Base-by-base conservation (phyloP, 2,113 vertebrate species). In the Falco punctatus region DNA sequence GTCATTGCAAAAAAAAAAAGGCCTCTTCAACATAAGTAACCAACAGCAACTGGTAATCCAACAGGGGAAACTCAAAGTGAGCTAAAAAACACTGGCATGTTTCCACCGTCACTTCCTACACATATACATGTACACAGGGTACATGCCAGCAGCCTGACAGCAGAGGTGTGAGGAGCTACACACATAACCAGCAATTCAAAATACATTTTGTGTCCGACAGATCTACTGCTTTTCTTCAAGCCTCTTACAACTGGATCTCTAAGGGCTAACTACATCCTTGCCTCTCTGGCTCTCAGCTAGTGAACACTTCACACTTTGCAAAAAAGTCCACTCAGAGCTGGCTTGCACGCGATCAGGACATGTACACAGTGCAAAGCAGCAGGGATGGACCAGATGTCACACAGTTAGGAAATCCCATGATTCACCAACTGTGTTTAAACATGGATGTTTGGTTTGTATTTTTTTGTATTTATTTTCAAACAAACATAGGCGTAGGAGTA, bases 31-130 rank as follows among this genome's bases (percentile, higher is more conserved):
- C 3, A 0, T 40, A 59, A 64, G 26, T 38, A 88, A 75, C 40
- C 59, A 94, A 38, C 15, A 81, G 78, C 49, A 91, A 11, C 14
- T 23, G 32, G 35, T n/a, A 70, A 95, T 80, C 35, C 77, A 80
- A 13, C 1, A 19, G n/a, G 35, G 40, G 11, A 85, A 91, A 69
- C 46, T 55, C 61, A 38, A 54, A 44, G 40, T 5, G 67, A 71
- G 38, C 33, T 75, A 65, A 79, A 72, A 90, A 38, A 40, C 33
- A 10, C 35, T 48, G 67, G 82, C 81, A 12, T 3, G n/a, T 42
- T 92, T 71, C 78, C 82, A 71, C 40, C 33, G 78, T 22, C 73
- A 84, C 69, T 75, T 90, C 86, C 79, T 77, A 94, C 73, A 66
- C 40, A 9, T 14, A 46, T 2, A 65, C n/a, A 61, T 3, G 20